Percentiles rank a stretch among this genome's conserved stretches.
phyloP scores from a whole-genome alignment of 2,113 vertebrate genomes.

The Nannospalax galili region DNA sequence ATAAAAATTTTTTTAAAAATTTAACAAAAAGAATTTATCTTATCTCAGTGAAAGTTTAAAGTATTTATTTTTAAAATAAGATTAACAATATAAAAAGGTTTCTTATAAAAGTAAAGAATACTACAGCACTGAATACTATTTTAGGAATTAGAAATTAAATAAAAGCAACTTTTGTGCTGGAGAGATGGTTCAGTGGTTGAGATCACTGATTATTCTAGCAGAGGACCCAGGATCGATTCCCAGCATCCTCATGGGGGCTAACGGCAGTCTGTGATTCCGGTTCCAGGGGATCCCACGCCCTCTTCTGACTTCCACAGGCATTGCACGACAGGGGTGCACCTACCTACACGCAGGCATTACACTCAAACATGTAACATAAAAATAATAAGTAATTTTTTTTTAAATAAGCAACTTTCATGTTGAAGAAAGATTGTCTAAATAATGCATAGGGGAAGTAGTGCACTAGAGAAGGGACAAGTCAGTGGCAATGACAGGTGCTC shows the following conservation, averaged over 20 bases:
- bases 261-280: too few relatives aligned
- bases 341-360: too few relatives aligned
- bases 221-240: too few relatives aligned
- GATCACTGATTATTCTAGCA: too few relatives aligned
- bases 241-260: too few relatives aligned
- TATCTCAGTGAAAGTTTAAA: not conserved
- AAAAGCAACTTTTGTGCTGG: not conserved
- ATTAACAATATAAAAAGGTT: not conserved
- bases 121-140: not conserved
- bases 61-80: constrained; percentile 7
- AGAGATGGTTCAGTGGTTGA: too few relatives aligned
- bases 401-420: not conserved
- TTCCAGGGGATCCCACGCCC: too few relatives aligned
- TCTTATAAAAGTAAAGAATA: constrained; percentile 11
- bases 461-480: not conserved
- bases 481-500: not conserved
- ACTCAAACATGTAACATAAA: too few relatives aligned
- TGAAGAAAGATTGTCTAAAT: not conserved
- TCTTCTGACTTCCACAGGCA: too few relatives aligned
- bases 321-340: too few relatives aligned
- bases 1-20: too few relatives aligned
- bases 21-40: not conserved
- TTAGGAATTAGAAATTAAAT: not conserved
- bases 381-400: too few relatives aligned
- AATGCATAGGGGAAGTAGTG: not conserved